Evolutionary conservation across 1,140 invertebrate genomes (phyloP), one percentile per base, ranked within the genome.

Genomic region (Heliconius congener): DNA sequence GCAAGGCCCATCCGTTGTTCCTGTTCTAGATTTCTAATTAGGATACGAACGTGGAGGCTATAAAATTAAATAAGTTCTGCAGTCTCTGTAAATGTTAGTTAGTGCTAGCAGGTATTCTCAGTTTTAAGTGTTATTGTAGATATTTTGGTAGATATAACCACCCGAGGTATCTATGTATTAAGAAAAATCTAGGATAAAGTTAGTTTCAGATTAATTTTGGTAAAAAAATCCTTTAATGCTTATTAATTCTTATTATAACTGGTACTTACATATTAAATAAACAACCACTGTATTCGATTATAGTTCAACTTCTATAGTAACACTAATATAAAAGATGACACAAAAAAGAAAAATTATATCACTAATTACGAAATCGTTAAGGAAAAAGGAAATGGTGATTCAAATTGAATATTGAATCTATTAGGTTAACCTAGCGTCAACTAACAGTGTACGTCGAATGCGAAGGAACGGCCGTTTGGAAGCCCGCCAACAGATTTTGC

Each of bases 361-460:
- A 71, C 70, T 71, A 42, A 66, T 39, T 72, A 72, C 8, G 42
- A 1, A 39, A 39, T 72, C n/a, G 30, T 39, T 72, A 42, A 72
- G 71, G 71, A 42, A 42, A 74, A 66, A 73, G 30, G 46, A 66
- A 57, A 66, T 66, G 9, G 13, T 66, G 13, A 66, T 71, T 42
- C 75, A 87, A 89, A 89, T 90, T 87, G 86, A 87, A 90, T 90
- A 87, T 76, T 71, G 78, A 86, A 86, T 86, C 83, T 84, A 85
- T 88, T 90, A 88, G 89, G 90, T 90, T 90, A 90, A 86, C 85
- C 77, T 80, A 78, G 82, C 87, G 87, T 88, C 86, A 85, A 91
- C 88, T 87, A 82, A 87, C 86, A 82, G 79, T 83, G 82, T 86
- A 79, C 84, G 79, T 84, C 75, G 80, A 81, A 81, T 81, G 72